phyloP scores from a whole-genome alignment of 2,888 invertebrate species.

The Pterobdella sp. region DNA sequence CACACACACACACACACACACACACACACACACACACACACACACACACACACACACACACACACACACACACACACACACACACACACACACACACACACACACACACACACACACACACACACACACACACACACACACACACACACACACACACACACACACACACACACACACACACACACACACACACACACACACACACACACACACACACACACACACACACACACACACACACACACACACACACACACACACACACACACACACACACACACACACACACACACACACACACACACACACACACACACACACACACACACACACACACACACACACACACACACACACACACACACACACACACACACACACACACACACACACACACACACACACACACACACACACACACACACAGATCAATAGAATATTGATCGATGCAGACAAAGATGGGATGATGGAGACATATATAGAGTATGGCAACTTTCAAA shows the following conservation, averaged over 20 bases:
- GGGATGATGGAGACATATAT: no score
- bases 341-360: background rate
- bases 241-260: constrained; percentile 16
- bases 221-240: constrained; percentile 16
- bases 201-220: constrained; percentile 16
- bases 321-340: constrained; percentile 16
- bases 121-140: background rate
- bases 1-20: constrained; percentile 11
- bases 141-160: constrained; percentile 1
- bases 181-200: background rate
- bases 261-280: constrained; percentile 16
- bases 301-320: constrained; percentile 13
- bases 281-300: constrained; percentile 15
- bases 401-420: constrained; percentile 23
- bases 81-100: background rate
- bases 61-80: background rate
- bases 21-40: constrained; percentile 16
- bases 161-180: constrained; percentile 4
- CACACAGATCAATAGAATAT: background rate
- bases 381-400: constrained; percentile 23
- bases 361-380: constrained; percentile 10
- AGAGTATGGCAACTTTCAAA: no score
- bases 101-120: background rate
- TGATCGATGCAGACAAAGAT: no score
- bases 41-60: background rate